These are phyloP conservation scores for Nyctibius bracteatus DNA, from an alignment of 2,113 vertebrate species.

Conservation along the genomic window DNA sequence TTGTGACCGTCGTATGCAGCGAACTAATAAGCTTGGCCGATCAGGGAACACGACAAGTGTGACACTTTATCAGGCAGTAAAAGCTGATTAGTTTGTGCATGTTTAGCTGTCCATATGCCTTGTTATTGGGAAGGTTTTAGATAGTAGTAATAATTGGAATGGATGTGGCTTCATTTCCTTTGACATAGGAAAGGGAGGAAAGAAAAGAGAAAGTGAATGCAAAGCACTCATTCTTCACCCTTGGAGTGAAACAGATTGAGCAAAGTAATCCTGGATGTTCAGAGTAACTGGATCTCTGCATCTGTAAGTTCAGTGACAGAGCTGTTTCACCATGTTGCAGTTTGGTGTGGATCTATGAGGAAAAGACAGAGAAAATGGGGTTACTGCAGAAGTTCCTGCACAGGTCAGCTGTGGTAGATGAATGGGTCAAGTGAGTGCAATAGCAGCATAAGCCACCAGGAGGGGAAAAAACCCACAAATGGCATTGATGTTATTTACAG, in stretches of 20 bases:
- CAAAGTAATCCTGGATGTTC: neutral
- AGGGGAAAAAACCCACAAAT: accelerated
- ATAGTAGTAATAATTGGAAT: conserved; percentile 21
- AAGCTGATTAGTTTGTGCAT: conserved; percentile 54
- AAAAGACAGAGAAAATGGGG: neutral
- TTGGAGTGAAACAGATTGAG: neutral
- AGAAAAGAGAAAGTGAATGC: neutral
- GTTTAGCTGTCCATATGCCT: conserved; percentile 35
- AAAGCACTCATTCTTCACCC: neutral
- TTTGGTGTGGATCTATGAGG: neutral
- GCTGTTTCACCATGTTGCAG: neutral
- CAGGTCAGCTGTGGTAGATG: neutral
- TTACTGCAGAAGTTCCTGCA: neutral
- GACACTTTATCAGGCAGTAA: conserved; percentile 31
- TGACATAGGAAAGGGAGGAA: neutral
- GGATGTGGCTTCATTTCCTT: conserved; percentile 4
- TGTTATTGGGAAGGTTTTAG: conserved; percentile 1
- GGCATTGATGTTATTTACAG: neutral
- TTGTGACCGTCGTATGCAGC: neutral
- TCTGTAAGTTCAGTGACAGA: neutral
- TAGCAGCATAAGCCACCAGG: neutral
- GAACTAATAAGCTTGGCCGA: conserved; percentile 28
- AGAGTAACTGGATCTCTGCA: neutral
- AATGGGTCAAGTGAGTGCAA: neutral
- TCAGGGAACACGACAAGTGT: conserved; percentile 20